A percentile compares a stretch with the other conserved stretches of the same genome.
phyloP scores from a whole-genome alignment of 2,113 vertebrate genomes.

The Psilopogon haemacephalus region DNA sequence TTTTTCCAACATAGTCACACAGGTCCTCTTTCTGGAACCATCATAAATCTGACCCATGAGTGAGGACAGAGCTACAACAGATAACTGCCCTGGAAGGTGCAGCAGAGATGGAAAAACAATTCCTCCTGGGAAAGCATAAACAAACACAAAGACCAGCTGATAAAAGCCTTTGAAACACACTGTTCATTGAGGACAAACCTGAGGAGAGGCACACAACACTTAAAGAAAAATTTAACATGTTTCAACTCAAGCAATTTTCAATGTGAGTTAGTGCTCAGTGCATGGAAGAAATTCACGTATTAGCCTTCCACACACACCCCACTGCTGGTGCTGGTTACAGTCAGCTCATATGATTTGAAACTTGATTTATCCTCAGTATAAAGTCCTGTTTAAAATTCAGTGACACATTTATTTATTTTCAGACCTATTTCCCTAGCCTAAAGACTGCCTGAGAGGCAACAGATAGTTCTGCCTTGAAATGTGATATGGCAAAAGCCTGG shows the following conservation, averaged over 20 bases:
- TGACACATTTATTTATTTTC: neutral
- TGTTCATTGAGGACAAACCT: neutral
- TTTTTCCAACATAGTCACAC: rapidly evolving
- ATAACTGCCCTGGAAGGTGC: neutral
- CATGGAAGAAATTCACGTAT: neutral
- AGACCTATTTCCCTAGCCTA: constrained; percentile 1
- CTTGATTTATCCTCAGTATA: constrained; percentile 25
- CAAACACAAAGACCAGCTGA: neutral
- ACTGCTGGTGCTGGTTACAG: neutral
- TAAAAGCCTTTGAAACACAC: neutral
- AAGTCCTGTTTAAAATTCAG: constrained; percentile 51
- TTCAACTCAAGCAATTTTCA: neutral
- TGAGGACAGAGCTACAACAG: neutral
- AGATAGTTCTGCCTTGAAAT: constrained; percentile 64
- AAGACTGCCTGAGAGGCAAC: constrained; percentile 43
- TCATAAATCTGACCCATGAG: neutral
- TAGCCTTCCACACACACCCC: neutral
- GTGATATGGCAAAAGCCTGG: constrained; percentile 25
- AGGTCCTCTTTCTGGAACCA: neutral
- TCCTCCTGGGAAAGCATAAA: neutral
- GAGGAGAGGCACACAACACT: neutral
- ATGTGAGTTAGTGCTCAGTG: neutral
- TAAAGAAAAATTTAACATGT: neutral
- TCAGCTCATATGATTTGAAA: constrained; percentile 1
- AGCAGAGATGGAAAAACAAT: neutral